Evolutionary conservation across 2,113 vertebrate genomes (phyloP), one percentile per base, ranked within the genome.

Genomic region (Leuciscus idus): DNA sequence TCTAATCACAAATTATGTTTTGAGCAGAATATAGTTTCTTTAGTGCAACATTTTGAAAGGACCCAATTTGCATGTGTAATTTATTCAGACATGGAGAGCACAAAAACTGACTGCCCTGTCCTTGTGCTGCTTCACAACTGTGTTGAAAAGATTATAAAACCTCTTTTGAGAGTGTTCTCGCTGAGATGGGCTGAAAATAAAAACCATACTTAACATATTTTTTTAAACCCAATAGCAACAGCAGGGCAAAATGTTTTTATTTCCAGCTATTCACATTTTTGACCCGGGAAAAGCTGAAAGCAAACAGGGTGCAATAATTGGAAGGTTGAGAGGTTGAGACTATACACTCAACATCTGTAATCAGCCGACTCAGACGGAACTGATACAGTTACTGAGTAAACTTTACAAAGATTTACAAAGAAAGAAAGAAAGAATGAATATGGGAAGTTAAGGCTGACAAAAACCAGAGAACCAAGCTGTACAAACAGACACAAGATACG

Each of bases 401-500:
- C 85, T 74, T 83, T 81, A 39, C 72, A 61, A 82, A 81, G 33
- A 55, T 39, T 55, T 12, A 50, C 50, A 36, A 23, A 82, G 6
- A 39, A 13, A 77, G 36, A 74, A 21, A 82, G 48, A 43, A 43
- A 59, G 9, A 74, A 21, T 64, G 48, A 43, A 55, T 50, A 30
- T 48, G 33, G 48, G 68, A 46, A 30, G 81, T n/a, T 57, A 48
- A 39, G 48, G 48, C 81, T 86, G 87, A 89, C 76, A 72, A 84
- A 87, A 89, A 85, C 66, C 87, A 88, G 88, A 84, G 68, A 85
- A 85, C 68, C 84, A 84, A 78, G 72, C 87, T 86, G 81, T 72
- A 73, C 55, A 70, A 59, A 83, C 81, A 62, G 64, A 39, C 33
- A 84, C 48, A 86, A 61, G 21, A 86, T 84, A 80, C 11, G 28